phyloP scores from a whole-genome alignment of 2,113 vertebrate species.

The Campylorhamphus procurvoides region DNA sequence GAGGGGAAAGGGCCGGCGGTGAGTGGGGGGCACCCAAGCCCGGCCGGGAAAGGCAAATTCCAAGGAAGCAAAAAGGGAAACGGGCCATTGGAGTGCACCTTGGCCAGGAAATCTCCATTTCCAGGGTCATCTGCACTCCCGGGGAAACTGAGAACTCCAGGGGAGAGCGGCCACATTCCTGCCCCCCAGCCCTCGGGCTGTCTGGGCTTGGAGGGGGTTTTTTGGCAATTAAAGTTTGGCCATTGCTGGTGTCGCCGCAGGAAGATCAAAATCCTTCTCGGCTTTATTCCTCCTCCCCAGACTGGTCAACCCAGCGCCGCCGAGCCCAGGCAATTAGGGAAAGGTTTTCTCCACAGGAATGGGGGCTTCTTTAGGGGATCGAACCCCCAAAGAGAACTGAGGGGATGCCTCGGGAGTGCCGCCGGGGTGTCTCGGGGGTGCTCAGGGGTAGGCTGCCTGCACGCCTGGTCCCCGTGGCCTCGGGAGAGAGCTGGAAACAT shows the following conservation, averaged over 20 bases:
- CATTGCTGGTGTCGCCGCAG: not conserved
- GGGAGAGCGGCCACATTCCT: slow-evolving; percentile 23
- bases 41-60: slow-evolving; percentile 17
- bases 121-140: slow-evolving; percentile 25
- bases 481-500: not conserved
- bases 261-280: not conserved
- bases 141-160: slow-evolving; percentile 41
- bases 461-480: not conserved
- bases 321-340: not conserved
- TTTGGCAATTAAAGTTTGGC: slow-evolving; percentile 39
- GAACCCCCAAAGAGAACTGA: not conserved
- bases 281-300: not conserved
- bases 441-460: not conserved
- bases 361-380: not conserved
- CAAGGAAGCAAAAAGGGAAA: slow-evolving; percentile 39
- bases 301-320: not conserved
- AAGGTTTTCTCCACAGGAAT: not conserved
- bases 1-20: slow-evolving; percentile 23
- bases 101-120: slow-evolving; percentile 37
- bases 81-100: slow-evolving; percentile 2
- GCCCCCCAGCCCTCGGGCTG: not conserved
- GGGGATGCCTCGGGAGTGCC: not conserved
- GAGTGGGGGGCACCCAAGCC: not conserved
- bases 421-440: no score
- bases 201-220: not conserved